A percentile compares a stretch with the other conserved stretches of the same genome.
phyloP scores from a whole-genome alignment of 2,797 vertebrate genomes.

The Pipistrellus kuhlii region DNA sequence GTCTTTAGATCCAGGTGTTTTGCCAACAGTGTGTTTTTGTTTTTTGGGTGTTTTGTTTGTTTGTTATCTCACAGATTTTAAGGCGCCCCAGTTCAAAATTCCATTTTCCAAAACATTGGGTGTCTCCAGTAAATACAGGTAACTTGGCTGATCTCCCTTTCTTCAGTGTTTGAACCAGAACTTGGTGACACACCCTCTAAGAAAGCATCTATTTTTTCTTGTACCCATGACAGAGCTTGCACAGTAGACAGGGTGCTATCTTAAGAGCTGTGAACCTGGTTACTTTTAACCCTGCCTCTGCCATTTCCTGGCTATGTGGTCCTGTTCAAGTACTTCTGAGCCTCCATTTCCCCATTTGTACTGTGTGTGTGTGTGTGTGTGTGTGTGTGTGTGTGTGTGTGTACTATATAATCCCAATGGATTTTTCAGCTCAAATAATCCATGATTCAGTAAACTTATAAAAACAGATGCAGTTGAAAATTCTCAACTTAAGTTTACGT shows the following conservation, averaged over 20 bases:
- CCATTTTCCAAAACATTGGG: background rate
- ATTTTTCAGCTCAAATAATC: constrained; percentile 9
- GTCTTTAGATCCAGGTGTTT: background rate
- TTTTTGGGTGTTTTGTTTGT: background rate
- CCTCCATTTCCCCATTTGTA: background rate
- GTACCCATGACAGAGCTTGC: background rate
- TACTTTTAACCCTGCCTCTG: background rate
- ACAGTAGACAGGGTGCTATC: background rate
- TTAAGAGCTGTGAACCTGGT: background rate
- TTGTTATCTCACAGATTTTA: background rate
- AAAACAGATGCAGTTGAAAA: background rate
- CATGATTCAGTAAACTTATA: constrained; percentile 8
- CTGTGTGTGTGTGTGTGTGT: background rate
- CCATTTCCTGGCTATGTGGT: background rate
- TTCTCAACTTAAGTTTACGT: background rate
- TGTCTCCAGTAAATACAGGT: background rate
- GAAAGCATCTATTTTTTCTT: background rate
- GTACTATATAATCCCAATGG: background rate
- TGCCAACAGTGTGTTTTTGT: background rate
- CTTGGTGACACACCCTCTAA: background rate
- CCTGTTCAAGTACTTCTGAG: background rate
- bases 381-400: background rate
- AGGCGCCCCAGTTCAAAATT: background rate
- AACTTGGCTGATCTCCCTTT: background rate
- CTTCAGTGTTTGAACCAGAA: background rate